Base-by-base conservation (phyloP, 1,140 invertebrate genomes). In the Teleogryllus occipitalis region DNA sequence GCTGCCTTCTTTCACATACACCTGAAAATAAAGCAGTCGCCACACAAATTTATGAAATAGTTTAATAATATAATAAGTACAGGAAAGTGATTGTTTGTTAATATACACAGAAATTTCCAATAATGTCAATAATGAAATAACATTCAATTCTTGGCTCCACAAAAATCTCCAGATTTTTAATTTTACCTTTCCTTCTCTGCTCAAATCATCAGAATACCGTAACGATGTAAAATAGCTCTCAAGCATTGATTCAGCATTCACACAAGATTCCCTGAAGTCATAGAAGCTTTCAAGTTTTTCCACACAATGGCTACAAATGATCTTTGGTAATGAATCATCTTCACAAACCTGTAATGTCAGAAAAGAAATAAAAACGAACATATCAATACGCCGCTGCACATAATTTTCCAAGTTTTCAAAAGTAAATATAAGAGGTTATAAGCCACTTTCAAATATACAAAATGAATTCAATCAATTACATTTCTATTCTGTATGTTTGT, bases 311-410 rank as follows among this genome's bases (percentile, higher is more conserved):
- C 87, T 87, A 82, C 92, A 93, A n/a, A 93, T 88, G 27, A 91
- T 90, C 87, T 93, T 93, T 77, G 92, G 92, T 79, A 93, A 84
- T 14, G 90, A 90, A 84, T 92, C 91, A 82, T 91, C 90, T 84
- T 92, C 91, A 76, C 88, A 86, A 22, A 93, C 87, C 91, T 93
- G 82, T 7, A 85, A 83, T 75, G 48, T 15, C 12, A 75, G 4
- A 5, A n/a, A 75, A 75, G 3, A 10, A 14, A n/a, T 10, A 75
- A 14, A 65, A 65, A 65, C 54, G 7, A 65, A 65, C 54, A 14
- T 14, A 3, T 14, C 54, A 65, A 39, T 2, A 5, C 27, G 1
- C 27, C 1, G 1, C 27, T 39, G 27, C 27, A 39, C 27, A 39
- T 39, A 39, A 39, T 39, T 39, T 39, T 39, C 27, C 27, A 39